A percentile compares a stretch with the other conserved stretches of the same genome.
phyloP scores from a whole-genome alignment of 2,113 vertebrate species.

The Gymnorhina tibicen region DNA sequence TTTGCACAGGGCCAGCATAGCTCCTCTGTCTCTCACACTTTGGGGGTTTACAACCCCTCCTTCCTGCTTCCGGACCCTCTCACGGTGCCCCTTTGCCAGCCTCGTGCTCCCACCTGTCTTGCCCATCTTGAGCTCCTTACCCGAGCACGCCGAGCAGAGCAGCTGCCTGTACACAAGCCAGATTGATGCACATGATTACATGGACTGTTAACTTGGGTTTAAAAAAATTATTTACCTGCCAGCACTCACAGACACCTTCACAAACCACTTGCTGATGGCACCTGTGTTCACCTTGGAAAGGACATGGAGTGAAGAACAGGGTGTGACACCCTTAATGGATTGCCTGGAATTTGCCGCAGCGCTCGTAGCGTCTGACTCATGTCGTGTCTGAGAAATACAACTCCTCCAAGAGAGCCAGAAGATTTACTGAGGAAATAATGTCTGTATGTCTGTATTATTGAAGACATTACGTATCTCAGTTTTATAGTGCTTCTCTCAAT shows the following conservation, averaged over 20 bases:
- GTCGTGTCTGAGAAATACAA: neutral
- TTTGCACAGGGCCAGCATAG: neutral
- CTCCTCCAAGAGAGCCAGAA: neutral
- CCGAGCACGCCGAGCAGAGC: neutral
- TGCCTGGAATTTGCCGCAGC: neutral
- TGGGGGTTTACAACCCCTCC: neutral
- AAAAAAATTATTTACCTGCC: slow-evolving; percentile 56
- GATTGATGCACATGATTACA: slow-evolving; percentile 50
- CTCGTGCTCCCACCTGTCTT: neutral
- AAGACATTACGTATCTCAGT: neutral
- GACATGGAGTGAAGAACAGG: neutral
- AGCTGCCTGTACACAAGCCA: neutral
- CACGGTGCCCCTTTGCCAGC: neutral
- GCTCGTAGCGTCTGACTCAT: neutral
- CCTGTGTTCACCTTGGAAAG: slow-evolving; percentile 48
- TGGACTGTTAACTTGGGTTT: slow-evolving; percentile 35
- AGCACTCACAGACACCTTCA: slow-evolving; percentile 11
- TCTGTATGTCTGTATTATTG: neutral
- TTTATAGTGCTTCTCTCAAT: neutral
- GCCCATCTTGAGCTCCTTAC: neutral
- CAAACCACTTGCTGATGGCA: slow-evolving; percentile 10
- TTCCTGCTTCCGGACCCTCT: neutral
- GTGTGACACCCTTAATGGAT: neutral
- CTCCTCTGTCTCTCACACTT: neutral
- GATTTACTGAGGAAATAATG: neutral